Base-by-base conservation (phyloP, 2,888 invertebrate genomes). In the Meiosimyza platycephala region DNA sequence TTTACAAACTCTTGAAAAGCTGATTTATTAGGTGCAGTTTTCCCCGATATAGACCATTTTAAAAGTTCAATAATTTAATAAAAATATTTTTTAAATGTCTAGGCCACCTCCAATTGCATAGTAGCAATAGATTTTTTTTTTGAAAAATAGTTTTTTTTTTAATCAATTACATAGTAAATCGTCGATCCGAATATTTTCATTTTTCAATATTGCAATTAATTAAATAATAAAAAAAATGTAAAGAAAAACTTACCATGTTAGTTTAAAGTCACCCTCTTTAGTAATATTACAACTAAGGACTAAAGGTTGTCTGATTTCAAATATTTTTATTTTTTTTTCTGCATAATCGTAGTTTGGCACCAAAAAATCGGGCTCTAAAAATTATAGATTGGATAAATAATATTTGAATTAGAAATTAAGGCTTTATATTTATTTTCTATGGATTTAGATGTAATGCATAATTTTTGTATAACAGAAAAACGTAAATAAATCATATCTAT, bases 231-330 rank as follows among this genome's bases (percentile, higher is more conserved):
- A 40, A 40, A 40, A 40, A 40, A 40, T 7, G 6, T 40, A 3
- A 40, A 40, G 2, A 5, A 9, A 40, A 1, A 80, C 82, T 83
- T 78, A 87, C 86, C 87, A 87, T 78, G 82, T 83, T 55, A 85
- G 78, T 59, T 77, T 79, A 77, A 79, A 80, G 74, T 81, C 79
- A 72, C 79, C 79, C 63, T 76, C 80, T 74, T 81, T 79, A 62
- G 80, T 85, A 75, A 87, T 82, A 76, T 87, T 82, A 83, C 88
- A 88, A 79, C 83, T 85, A 73, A 88, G 84, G 72, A 85, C 82
- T 75, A 88, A 82, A 75, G 83, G 81, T 71, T 66, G 63, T 81
- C 83, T 84, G 77, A 88, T 87, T 74, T 81, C 81, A 80, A 78
- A 88, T 72, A 82, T 80, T 83, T 84, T 86, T 77, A 86, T 75